These are phyloP conservation scores for Acanthisitta chloris DNA, from an alignment of 2,113 vertebrate genomes.

Conservation along the genomic window DNA sequence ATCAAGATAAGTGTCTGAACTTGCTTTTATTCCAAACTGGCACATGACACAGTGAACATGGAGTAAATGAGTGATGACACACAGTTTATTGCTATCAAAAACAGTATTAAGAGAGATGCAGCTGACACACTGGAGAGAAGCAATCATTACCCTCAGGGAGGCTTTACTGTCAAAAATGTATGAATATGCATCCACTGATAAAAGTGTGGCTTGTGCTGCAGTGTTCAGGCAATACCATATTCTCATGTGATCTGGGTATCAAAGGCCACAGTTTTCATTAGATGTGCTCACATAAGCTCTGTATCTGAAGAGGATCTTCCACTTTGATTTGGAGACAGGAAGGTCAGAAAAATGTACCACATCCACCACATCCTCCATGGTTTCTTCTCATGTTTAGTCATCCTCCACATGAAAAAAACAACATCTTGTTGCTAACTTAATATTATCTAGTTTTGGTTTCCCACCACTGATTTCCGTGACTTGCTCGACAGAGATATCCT, in stretches of 20 bases:
- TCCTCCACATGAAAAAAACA: neutral
- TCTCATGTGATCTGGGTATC: neutral
- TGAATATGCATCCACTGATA: neutral
- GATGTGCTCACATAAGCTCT: neutral
- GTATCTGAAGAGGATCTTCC: neutral
- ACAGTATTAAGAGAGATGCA: neutral
- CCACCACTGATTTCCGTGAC: neutral
- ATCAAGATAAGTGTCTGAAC: neutral
- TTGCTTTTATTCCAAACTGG: neutral
- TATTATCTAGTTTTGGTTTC: neutral
- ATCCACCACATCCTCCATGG: neutral
- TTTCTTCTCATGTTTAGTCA: slow-evolving; percentile 18
- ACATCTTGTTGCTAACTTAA: neutral
- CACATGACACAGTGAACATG: neutral
- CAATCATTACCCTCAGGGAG: neutral
- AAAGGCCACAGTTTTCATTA: neutral
- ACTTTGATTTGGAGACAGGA: neutral
- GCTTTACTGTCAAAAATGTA: neutral
- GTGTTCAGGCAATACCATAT: neutral
- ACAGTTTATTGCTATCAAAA: neutral
- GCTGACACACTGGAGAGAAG: neutral
- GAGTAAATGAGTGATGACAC: neutral
- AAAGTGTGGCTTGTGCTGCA: neutral
- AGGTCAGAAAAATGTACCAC: neutral
- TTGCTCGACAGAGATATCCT: neutral